Evolutionary conservation across 1,140 invertebrate genomes (phyloP).

Genomic region (Liolophura sinensis): DNA sequence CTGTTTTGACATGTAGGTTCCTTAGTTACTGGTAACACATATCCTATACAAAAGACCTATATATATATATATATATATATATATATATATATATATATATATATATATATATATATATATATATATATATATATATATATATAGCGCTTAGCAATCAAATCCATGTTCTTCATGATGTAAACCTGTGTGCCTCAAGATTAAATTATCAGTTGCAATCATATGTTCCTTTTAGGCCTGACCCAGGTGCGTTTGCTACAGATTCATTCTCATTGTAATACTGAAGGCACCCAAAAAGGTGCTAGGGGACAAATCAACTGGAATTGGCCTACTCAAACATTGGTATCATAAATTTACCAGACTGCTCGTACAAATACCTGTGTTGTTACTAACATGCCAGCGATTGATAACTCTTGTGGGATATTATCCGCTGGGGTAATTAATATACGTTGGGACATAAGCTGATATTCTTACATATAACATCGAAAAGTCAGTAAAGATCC

Average conservation of each 20-base stretch:
- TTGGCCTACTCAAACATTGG: slow-evolving; percentile 21
- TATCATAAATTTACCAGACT: slow-evolving; percentile 13
- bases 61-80: too few species aligned
- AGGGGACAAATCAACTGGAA: slow-evolving; percentile 18
- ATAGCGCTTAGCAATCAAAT: too few species aligned
- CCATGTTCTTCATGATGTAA: slow-evolving; percentile 6
- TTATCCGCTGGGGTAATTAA: not conserved
- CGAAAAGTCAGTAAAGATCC: slow-evolving; percentile 9
- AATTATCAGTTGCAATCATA: slow-evolving; percentile 18
- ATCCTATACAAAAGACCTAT: too few species aligned
- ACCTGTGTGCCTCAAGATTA: slow-evolving; percentile 25
- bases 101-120: too few species aligned
- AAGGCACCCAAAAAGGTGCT: slow-evolving; percentile 18
- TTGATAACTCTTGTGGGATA: not conserved
- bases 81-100: too few species aligned
- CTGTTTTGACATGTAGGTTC: too few species aligned
- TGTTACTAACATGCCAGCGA: slow-evolving; percentile 5
- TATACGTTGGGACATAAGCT: slow-evolving; percentile 3
- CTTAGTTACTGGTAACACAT: too few species aligned
- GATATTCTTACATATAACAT: slow-evolving; percentile 11
- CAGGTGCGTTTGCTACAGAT: slow-evolving; percentile 21
- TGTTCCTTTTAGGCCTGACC: slow-evolving; percentile 21
- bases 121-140: too few species aligned
- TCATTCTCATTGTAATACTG: slow-evolving; percentile 20
- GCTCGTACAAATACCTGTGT: slow-evolving; percentile 4